phyloP scores from a whole-genome alignment of 1,140 invertebrate genomes.

The Artemia franciscana region DNA sequence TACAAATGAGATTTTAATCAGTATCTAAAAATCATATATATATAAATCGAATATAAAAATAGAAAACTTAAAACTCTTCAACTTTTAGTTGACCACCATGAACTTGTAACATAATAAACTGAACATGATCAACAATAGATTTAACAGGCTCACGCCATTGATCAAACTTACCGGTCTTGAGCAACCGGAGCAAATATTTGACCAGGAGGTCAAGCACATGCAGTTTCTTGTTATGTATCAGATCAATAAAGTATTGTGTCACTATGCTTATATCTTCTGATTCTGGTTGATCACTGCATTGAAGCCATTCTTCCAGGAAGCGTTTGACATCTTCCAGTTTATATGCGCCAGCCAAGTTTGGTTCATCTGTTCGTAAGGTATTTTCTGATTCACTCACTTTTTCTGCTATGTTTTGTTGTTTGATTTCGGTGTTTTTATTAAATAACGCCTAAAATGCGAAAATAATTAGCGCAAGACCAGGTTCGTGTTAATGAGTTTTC shows the following conservation, averaged over 20 bases:
- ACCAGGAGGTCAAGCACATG: background rate
- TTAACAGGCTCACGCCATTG: background rate
- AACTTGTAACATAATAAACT: background rate
- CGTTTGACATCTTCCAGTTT: background rate
- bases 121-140: background rate
- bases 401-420: too few relatives aligned
- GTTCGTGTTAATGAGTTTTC: too few relatives aligned
- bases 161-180: background rate
- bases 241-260: background rate
- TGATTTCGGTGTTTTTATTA: too few relatives aligned
- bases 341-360: background rate
- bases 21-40: too few relatives aligned
- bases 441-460: too few relatives aligned
- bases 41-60: background rate
- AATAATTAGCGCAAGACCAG: too few relatives aligned
- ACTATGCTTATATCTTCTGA: background rate
- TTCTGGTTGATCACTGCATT: background rate
- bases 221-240: background rate
- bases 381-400: too few relatives aligned
- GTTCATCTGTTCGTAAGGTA: background rate
- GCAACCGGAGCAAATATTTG: background rate
- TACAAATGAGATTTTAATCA: too few relatives aligned
- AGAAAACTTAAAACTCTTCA: background rate
- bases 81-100: background rate
- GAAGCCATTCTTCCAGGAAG: background rate